Percentiles rank a stretch among this genome's conserved stretches.
These are phyloP conservation scores for Pocillopora verrucosa DNA, from an alignment of 64 coral and sea anemone genomes.

Conservation along the genomic window DNA sequence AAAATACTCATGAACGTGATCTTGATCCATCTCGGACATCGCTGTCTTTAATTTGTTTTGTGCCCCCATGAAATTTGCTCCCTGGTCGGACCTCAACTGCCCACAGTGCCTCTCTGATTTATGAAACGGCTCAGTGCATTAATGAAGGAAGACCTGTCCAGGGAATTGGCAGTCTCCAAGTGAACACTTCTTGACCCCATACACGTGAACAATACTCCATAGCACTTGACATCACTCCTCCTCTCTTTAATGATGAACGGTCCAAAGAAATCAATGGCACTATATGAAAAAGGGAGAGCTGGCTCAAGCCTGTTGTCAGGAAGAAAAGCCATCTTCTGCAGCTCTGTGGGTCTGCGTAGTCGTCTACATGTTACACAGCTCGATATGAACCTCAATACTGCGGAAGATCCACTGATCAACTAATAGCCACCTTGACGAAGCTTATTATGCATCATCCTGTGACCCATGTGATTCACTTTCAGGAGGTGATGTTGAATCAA, in stretches of 20 bases:
- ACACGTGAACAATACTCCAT: constrained; percentile 54
- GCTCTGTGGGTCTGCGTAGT: background rate
- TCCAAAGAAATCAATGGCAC: constrained; percentile 14
- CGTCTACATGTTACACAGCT: constrained; percentile 9
- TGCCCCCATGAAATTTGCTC: background rate
- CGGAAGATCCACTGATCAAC: background rate
- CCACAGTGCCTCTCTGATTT: too few species aligned
- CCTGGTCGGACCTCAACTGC: background rate
- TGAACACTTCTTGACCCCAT: constrained; percentile 39
- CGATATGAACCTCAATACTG: background rate
- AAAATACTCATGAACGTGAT: too few species aligned
- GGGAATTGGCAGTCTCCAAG: constrained; percentile 29
- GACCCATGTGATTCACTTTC: constrained; percentile 35
- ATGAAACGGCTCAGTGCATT: constrained; percentile 8
- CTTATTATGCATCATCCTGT: background rate
- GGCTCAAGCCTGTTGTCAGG: constrained; percentile 26
- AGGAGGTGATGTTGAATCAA: constrained; percentile 19
- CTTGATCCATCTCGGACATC: too few species aligned
- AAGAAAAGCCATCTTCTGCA: constrained; percentile 31
- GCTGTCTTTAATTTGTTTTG: too few species aligned
- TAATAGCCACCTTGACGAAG: background rate
- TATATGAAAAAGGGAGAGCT: constrained; percentile 27
- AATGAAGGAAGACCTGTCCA: constrained; percentile 48
- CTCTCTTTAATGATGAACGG: constrained; percentile 25
- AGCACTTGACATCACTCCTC: constrained; percentile 38